Evolutionary conservation across 2,797 vertebrate genomes (phyloP).

Genomic region (Phoeniculus purpureus): DNA sequence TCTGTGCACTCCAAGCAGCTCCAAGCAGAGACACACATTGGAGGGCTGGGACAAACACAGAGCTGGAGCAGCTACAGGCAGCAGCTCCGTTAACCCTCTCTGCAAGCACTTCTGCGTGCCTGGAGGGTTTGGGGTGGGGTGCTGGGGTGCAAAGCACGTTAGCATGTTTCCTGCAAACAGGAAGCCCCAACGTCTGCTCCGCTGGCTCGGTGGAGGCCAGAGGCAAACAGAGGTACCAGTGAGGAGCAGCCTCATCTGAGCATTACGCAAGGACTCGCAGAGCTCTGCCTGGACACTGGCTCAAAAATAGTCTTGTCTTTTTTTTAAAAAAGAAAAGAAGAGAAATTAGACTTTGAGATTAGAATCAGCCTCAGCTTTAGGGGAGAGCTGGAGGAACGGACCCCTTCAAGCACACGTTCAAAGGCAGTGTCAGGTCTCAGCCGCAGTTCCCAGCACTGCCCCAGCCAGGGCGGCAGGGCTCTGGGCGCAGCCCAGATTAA

Average conservation of each 20-base stretch:
- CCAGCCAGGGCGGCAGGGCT: background rate
- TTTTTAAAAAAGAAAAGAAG: background rate
- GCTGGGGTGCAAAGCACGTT: background rate
- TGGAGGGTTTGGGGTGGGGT: rapidly evolving
- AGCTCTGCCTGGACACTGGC: background rate
- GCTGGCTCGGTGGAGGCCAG: background rate
- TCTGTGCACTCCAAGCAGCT: background rate
- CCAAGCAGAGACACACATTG: background rate
- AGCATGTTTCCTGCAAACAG: background rate
- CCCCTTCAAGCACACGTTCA: background rate
- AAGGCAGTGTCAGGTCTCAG: background rate
- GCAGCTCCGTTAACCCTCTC: background rate
- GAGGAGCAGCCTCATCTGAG: background rate
- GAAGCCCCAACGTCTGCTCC: background rate
- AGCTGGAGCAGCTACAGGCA: background rate
- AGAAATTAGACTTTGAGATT: background rate
- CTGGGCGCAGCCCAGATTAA: constrained; percentile 10
- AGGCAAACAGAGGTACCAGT: background rate
- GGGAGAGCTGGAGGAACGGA: background rate
- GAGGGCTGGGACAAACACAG: background rate
- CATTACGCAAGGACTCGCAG: background rate
- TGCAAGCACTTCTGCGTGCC: background rate
- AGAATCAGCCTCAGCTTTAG: background rate
- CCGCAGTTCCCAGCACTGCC: background rate
- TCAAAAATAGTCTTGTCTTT: background rate